Base-by-base conservation (phyloP, 2,113 vertebrate species). In the Leucopsar rothschildi region DNA sequence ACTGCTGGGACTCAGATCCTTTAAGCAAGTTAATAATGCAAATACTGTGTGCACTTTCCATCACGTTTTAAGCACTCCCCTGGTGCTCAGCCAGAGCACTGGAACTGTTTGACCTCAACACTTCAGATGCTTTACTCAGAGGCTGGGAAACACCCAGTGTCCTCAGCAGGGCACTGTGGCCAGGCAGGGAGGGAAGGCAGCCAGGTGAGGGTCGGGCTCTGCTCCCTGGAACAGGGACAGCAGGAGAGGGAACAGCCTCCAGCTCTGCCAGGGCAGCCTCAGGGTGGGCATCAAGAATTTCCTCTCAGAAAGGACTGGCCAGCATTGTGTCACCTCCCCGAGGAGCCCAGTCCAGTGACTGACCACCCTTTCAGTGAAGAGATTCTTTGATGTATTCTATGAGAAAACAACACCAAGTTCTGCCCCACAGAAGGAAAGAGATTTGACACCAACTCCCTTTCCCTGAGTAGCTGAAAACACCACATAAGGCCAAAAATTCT, bases 181-280 rank as follows among this genome's bases (percentile, higher is more conserved):
- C 13, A 33, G 39, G 39, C 53, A 39, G 1, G 8, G 28, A 73
- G 60, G 52, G 20, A 23, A 37, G 37, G 8, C 44, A 88, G 50
- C 27, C 12, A 6, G 39, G 28, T 28, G 50, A 22, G 63, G 10
- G 6, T 28, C 5, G 0, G 50, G 29, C 52, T 66, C 23, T 66
- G 61, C 52, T 11, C 60, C 50, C 69, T 45, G 24, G 27, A 14
- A 53, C 45, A 66, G 44, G 44, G 15, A 17, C 45, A 82, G 70
- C 27, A 72, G 0, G 12, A 52, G 33, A 59, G 53, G 44, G 2
- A 68, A 53, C 2, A 0, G 55, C 53, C 61, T 6, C 17, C 15
- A 2, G 17, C n/a, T n/a, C 33, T 0, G 15, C 19, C 39, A 39
- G 60, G 31, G 23, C 15, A 52, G 33, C 12, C 4, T 20, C 33